These are phyloP conservation scores for Polypterus bichir DNA, from an alignment of 2,113 vertebrate species.

Conservation along the genomic window DNA sequence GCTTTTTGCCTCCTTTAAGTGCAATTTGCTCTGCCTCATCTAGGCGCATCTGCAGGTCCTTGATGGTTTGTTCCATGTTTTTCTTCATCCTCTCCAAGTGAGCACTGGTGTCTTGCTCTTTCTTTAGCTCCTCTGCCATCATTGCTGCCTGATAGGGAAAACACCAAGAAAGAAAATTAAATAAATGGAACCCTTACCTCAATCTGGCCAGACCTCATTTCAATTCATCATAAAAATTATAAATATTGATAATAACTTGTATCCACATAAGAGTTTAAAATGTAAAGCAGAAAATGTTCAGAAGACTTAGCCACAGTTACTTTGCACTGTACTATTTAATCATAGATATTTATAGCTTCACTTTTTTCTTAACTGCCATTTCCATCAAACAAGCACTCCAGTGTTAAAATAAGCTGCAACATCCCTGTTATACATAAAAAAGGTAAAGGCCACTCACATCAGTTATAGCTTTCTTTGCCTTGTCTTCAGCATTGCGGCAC, in stretches of 20 bases:
- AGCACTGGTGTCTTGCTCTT: slow-evolving; percentile 78
- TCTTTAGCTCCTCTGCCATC: slow-evolving; percentile 94
- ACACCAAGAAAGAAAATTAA: neutral
- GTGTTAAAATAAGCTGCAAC: too few relatives aligned
- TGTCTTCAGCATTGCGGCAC: slow-evolving; percentile 75
- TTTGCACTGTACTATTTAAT: too few relatives aligned
- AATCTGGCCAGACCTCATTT: too few relatives aligned
- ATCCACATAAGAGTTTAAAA: too few relatives aligned
- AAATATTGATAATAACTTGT: too few relatives aligned
- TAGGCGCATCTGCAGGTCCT: slow-evolving; percentile 80
- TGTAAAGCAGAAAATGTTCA: too few relatives aligned
- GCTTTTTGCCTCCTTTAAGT: slow-evolving; percentile 86
- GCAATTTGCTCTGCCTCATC: slow-evolving; percentile 86
- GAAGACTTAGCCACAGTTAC: too few relatives aligned
- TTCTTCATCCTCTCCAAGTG: slow-evolving; percentile 92
- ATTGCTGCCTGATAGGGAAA: slow-evolving; percentile 62
- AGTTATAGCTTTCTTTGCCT: slow-evolving; percentile 84
- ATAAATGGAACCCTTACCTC: neutral
- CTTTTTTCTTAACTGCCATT: too few relatives aligned
- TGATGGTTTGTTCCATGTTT: slow-evolving; percentile 87
- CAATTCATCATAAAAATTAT: too few relatives aligned
- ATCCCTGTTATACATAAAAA: too few relatives aligned
- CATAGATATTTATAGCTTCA: too few relatives aligned
- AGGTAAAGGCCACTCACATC: slow-evolving; percentile 53
- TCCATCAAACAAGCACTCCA: too few relatives aligned